A percentile compares a stretch with the other conserved stretches of the same genome.
These are phyloP conservation scores for Natrix natrix DNA, from an alignment of 2,797 vertebrate genomes.

Conservation along the genomic window DNA sequence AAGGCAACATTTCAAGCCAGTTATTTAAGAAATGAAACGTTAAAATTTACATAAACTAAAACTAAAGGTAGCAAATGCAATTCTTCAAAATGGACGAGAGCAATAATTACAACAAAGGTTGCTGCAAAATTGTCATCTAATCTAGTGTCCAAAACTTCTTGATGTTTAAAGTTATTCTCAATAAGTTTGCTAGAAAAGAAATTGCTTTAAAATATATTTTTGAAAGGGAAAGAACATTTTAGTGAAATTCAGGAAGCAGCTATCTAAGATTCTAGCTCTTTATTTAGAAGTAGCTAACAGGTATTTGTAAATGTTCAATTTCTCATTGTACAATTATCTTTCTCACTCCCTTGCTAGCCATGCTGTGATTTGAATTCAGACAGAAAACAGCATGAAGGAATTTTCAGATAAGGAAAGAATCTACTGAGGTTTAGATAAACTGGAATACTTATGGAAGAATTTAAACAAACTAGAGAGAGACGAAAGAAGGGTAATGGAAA, in stretches of 20 bases:
- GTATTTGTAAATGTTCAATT: not conserved
- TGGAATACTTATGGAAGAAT: not conserved
- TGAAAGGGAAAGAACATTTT: not conserved
- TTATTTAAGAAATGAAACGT: not conserved
- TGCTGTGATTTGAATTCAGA: not conserved
- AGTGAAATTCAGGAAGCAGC: not conserved
- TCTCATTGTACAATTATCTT: not conserved
- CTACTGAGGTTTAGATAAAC: not conserved
- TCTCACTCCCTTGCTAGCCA: not conserved
- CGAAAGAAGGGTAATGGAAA: not conserved
- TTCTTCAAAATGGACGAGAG: not conserved
- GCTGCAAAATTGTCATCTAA: not conserved
- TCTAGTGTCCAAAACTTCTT: not conserved
- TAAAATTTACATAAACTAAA: not conserved
- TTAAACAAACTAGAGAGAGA: not conserved
- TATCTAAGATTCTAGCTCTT: not conserved
- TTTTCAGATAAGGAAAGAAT: not conserved
- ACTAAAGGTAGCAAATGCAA: conserved; percentile 16
- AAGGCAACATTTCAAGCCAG: not conserved
- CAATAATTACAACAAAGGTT: not conserved
- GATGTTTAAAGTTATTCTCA: not conserved
- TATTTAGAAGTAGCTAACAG: not conserved
- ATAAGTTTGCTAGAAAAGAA: not conserved
- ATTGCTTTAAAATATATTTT: not conserved
- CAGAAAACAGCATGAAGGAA: not conserved